Base-by-base conservation (phyloP, 2,797 vertebrate species). In the Enteromius anoplus region DNA sequence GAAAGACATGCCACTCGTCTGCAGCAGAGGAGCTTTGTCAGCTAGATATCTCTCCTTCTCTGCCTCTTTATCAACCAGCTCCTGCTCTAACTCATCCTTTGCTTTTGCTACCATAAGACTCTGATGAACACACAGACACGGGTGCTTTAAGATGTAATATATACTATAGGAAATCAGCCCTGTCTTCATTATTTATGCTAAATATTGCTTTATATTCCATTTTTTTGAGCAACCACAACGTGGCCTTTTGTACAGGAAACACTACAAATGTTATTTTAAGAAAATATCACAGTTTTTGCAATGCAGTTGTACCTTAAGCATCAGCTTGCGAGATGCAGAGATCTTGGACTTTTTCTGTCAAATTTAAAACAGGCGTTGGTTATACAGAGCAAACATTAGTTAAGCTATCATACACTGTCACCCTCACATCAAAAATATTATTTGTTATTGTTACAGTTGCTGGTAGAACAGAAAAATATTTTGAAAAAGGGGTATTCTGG, bases 41-140 rank as follows among this genome's bases (percentile, higher is more conserved):
- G 93, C 91, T 89, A 99, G 93, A 89, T 98, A 98, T 32, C 92
- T 92, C 40, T 87, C 84, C 87, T 99, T 99, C 91, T 99, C 95
- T 0, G 94, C 91, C 83, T 97, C 96, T 15, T 96, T 97, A 21
- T 96, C 97, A 79, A 93, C 91, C 0, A 94, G 83, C 86, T 99
- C 97, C 87, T 97, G 96, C 15, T 98, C 97, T 92, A 98, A 95
- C 70, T 96, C 96, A 78, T 99, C 98, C 85, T 96, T 98, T 0
- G 98, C 98, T 85, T 93, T 97, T 73, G 97, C 96, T 73, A 97
- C 94, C 97, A 99, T 96, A 93, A 99, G 86, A 91, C 98, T 98
- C 98, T 99, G 65, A 17, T 49, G 71, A 26, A 82, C 58, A 71
- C 34, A 75, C 3, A 75, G 42, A 45, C 42, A 45, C 11, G 19